Percentiles rank a stretch among this genome's conserved stretches.
Conservation (phyloP, 1,140 invertebrate species). For the Ericerus pela region DNA sequence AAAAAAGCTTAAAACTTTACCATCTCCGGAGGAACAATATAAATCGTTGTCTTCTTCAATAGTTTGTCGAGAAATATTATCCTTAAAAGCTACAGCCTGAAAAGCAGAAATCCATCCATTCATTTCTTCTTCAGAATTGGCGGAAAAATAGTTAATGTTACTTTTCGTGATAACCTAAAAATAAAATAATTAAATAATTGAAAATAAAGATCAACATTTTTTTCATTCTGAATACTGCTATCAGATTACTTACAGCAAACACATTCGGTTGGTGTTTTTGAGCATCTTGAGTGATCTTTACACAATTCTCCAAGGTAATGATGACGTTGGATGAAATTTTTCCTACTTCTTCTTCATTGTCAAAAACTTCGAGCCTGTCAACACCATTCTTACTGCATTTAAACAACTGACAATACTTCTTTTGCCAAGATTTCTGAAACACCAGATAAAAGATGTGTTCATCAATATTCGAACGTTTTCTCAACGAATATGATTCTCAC, state of each 20-base stretch:
- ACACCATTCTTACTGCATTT: slow-evolving; percentile 68
- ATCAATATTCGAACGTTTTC: neutral
- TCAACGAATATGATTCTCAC: neutral
- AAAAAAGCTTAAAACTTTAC: slow-evolving; percentile 19
- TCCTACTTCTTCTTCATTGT: slow-evolving; percentile 49
- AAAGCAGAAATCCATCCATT: slow-evolving; percentile 58
- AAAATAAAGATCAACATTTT: neutral
- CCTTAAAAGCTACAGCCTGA: slow-evolving; percentile 67
- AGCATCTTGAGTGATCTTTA: slow-evolving; percentile 53
- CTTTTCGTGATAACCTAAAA: slow-evolving; percentile 53
- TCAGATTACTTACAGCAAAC: slow-evolving; percentile 34
- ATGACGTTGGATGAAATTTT: slow-evolving; percentile 51
- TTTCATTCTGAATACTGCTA: neutral
- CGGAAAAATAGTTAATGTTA: slow-evolving; percentile 49
- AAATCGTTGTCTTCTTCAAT: slow-evolving; percentile 76
- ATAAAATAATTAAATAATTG: neutral
- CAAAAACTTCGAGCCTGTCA: slow-evolving; percentile 66
- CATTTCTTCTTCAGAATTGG: slow-evolving; percentile 52
- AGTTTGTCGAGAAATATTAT: slow-evolving; percentile 41
- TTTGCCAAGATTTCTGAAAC: slow-evolving; percentile 60
- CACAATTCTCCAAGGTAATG: slow-evolving; percentile 66
- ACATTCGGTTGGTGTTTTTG: slow-evolving; percentile 39
- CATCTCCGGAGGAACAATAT: slow-evolving; percentile 64
- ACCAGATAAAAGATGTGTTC: slow-evolving; percentile 22
- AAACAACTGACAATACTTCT: slow-evolving; percentile 58